Conservation (phyloP, 2,113 vertebrate species). For the Nicator chloris region DNA sequence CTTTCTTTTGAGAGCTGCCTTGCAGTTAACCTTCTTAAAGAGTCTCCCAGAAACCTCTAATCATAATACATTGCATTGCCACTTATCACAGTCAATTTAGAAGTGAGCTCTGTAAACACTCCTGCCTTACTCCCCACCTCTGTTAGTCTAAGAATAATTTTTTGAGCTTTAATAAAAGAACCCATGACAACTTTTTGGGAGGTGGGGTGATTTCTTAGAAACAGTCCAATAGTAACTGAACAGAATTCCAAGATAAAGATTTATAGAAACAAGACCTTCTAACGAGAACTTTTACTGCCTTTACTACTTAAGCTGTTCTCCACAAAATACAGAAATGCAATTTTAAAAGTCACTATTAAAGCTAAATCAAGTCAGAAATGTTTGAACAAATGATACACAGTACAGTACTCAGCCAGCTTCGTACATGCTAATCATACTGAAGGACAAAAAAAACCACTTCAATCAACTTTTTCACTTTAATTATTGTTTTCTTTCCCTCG, state of each 20-base stretch:
- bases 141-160: constrained; percentile 65
- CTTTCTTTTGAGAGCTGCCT: constrained; percentile 65
- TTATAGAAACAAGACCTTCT: constrained; percentile 23
- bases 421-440: constrained; percentile 59
- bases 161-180: constrained; percentile 43
- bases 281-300: constrained; percentile 8
- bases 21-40: constrained; percentile 66
- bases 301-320: constrained; percentile 13
- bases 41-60: constrained; percentile 54
- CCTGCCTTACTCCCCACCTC: constrained; percentile 65
- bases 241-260: constrained; percentile 38
- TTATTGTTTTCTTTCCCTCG: constrained; percentile 80
- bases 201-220: not conserved
- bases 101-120: constrained; percentile 74
- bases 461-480: constrained; percentile 77
- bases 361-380: constrained; percentile 57
- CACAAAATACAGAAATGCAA: constrained; percentile 51
- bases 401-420: constrained; percentile 38
- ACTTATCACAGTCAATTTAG: constrained; percentile 74
- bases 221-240: not conserved
- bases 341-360: constrained; percentile 49
- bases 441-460: constrained; percentile 29
- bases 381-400: constrained; percentile 57
- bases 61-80: constrained; percentile 58
- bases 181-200: constrained; percentile 53